Percentiles rank a stretch among this genome's conserved stretches.
Evolutionary conservation across 2,797 vertebrate species (phyloP).

Genomic region (Hydrolagus colliei): DNA sequence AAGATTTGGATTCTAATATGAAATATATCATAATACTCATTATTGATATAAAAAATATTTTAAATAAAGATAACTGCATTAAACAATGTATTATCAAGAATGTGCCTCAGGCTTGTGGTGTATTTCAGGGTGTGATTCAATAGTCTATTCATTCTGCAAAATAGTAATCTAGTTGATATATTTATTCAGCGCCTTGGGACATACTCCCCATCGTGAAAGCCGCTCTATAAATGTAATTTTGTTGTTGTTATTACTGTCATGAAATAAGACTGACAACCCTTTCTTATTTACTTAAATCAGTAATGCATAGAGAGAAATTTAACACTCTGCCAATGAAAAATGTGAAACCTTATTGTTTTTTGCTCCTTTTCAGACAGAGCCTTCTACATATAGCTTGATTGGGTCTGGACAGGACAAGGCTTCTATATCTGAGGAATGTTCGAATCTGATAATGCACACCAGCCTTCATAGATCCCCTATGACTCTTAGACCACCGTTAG

Average conservation of each 20-base stretch:
- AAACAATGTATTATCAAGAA: neutral
- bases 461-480: slow-evolving; percentile 73
- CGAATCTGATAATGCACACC: slow-evolving; percentile 64
- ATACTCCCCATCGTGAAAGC: too few relatives aligned
- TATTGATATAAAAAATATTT: neutral
- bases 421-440: slow-evolving; percentile 47
- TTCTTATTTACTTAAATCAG: neutral
- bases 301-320: neutral
- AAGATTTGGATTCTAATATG: neutral
- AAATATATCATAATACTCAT: neutral
- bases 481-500: slow-evolving; percentile 81
- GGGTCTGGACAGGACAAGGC: slow-evolving; percentile 45
- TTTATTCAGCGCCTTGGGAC: neutral
- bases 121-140: neutral
- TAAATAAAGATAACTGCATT: neutral
- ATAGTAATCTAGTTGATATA: neutral
- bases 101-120: neutral
- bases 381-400: slow-evolving; percentile 45
- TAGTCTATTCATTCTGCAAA: slow-evolving; percentile 1
- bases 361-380: slow-evolving; percentile 43
- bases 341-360: neutral
- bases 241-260: too few relatives aligned
- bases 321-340: neutral
- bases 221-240: too few relatives aligned
- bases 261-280: neutral